These are phyloP conservation scores for Oophaga sylvatica DNA, from an alignment of 2,797 vertebrate species.

Conservation along the genomic window DNA sequence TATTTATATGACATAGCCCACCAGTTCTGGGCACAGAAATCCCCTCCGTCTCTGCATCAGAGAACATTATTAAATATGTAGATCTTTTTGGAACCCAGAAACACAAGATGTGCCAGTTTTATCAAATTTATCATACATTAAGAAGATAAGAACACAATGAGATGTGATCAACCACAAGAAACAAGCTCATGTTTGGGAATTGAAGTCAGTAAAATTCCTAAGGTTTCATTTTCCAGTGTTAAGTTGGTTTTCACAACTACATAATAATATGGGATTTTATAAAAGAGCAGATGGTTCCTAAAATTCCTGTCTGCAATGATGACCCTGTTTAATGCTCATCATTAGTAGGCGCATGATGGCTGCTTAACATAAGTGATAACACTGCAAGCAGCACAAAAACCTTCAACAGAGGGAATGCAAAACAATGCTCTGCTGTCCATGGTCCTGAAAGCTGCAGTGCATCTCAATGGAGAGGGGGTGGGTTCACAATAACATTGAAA, in stretches of 20 bases:
- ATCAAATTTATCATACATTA: not conserved
- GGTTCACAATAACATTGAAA: not conserved
- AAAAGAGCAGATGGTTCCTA: not conserved
- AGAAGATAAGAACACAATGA: not conserved
- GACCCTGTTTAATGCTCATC: not conserved
- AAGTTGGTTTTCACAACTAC: not conserved
- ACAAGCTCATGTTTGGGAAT: not conserved
- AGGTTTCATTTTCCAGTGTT: not conserved
- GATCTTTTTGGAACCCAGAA: not conserved
- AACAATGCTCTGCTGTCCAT: constrained; percentile 63
- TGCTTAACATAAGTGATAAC: not conserved
- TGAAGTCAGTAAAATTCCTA: not conserved
- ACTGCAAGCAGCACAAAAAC: not conserved
- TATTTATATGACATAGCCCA: constrained; percentile 56
- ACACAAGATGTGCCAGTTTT: not conserved
- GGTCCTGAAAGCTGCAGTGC: constrained; percentile 65
- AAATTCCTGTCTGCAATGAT: not conserved
- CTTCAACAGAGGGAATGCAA: not conserved
- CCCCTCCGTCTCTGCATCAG: constrained; percentile 16
- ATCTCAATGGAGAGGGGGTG: not conserved
- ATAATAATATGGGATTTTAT: not conserved
- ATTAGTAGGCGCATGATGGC: not conserved
- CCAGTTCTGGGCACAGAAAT: not conserved
- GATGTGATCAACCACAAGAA: not conserved
- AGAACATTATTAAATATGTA: constrained; percentile 41